These are phyloP conservation scores for Drosophila tristis DNA, from an alignment of 1,140 invertebrate species.

Conservation along the genomic window DNA sequence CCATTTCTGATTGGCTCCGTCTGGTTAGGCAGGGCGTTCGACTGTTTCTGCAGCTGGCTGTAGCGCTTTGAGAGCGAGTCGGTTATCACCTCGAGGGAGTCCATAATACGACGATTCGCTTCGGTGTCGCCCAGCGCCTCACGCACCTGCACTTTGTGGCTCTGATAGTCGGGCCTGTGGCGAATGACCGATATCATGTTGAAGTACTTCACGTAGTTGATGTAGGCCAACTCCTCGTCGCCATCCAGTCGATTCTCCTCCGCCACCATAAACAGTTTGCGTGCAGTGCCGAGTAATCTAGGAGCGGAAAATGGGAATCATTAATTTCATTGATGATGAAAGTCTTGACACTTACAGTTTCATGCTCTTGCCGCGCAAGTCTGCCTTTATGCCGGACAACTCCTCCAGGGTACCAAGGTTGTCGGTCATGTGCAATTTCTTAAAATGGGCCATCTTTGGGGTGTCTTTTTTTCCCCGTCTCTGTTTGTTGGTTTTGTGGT, in stretches of 20 bases:
- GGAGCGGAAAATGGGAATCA: conserved; percentile 9
- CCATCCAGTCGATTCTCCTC: conserved; percentile 85
- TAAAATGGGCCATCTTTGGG: conserved; percentile 79
- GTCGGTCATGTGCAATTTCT: conserved; percentile 85
- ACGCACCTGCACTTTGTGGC: conserved; percentile 86
- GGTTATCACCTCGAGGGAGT: conserved; percentile 85
- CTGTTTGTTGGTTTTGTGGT: neutral
- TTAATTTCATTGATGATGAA: neutral
- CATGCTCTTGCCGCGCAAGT: conserved; percentile 85
- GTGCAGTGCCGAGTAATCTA: conserved; percentile 85
- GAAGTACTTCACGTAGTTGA: conserved; percentile 89
- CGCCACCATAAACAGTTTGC: conserved; percentile 86
- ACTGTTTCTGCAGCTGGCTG: conserved; percentile 57
- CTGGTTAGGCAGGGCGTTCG: conserved; percentile 3
- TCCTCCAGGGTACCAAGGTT: conserved; percentile 86
- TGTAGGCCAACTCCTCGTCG: conserved; percentile 89
- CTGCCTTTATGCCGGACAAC: conserved; percentile 84
- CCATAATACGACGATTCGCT: conserved; percentile 85
- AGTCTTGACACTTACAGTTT: conserved; percentile 84
- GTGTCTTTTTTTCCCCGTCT: neutral
- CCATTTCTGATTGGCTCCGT: conserved; percentile 13
- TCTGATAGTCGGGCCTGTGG: conserved; percentile 85
- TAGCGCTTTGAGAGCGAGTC: conserved; percentile 86
- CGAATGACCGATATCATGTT: conserved; percentile 86
- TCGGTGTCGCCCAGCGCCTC: conserved; percentile 86